phyloP scores from a whole-genome alignment of 1,140 invertebrate species.

The Drosophila athabasca region DNA sequence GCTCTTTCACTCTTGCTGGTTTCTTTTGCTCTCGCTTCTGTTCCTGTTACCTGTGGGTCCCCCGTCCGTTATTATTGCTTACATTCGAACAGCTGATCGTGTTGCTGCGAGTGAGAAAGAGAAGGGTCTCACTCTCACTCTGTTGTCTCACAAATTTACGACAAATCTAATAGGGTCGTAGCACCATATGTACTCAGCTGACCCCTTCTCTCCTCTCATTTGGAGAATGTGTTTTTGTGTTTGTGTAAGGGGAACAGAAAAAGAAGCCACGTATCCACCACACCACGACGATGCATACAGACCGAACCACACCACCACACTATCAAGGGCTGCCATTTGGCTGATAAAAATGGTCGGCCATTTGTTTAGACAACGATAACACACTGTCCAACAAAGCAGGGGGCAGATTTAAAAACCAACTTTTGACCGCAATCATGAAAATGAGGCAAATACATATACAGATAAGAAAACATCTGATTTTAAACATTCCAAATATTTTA shows the following conservation, averaged over 20 bases:
- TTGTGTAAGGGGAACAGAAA: background rate
- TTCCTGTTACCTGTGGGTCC: slow-evolving; percentile 38
- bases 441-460: too few relatives aligned
- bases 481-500: background rate
- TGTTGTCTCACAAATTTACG: slow-evolving; percentile 15
- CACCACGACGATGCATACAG: background rate
- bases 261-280: background rate
- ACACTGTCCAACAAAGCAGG: slow-evolving; percentile 13
- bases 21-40: slow-evolving; percentile 2
- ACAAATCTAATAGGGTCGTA: slow-evolving; percentile 32
- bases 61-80: slow-evolving; percentile 23
- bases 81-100: slow-evolving; percentile 66
- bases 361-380: slow-evolving; percentile 43
- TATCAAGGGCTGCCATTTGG: slow-evolving; percentile 13
- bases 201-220: slow-evolving; percentile 11
- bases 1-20: slow-evolving; percentile 13
- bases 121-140: background rate
- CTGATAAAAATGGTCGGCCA: slow-evolving; percentile 36
- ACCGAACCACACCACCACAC: background rate
- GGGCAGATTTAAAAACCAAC: background rate
- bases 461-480: too few relatives aligned
- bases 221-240: background rate
- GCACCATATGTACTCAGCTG: slow-evolving; percentile 24
- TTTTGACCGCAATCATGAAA: too few relatives aligned
- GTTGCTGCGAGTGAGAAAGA: slow-evolving; percentile 7